Evolutionary conservation across 2,113 vertebrate species (phyloP), one percentile per base, ranked within the genome.

Genomic region (Micronisus gabar): DNA sequence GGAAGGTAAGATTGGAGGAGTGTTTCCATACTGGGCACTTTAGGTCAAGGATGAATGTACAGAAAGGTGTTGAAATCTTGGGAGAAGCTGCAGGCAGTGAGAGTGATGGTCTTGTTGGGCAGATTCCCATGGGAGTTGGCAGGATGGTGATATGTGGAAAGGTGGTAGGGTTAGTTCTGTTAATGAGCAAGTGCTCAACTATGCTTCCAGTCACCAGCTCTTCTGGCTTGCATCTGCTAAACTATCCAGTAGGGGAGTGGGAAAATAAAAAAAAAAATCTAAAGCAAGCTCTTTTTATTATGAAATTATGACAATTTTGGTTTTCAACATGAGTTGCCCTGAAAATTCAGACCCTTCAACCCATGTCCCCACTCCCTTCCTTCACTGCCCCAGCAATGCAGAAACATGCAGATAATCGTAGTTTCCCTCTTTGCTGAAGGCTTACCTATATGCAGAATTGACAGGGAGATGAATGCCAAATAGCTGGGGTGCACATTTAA

Each of bases 41-140:
- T 7, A 90, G 58, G 65, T 88, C 52, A 89, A 79, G 40, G 19
- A 56, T 88, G 83, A 91, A 81, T 75, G 40, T 81, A 26, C 30
- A 86, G 59, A 84, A 92, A 59, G 19, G 34, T 95, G 88, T 92
- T 94, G 95, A 95, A 96, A 95, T 87, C 86, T 70, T 68, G 32
- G 32, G 88, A 89, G 83, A 92, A 91, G 88, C 40, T 89, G 66
- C 68, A 91, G 62, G 81, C 81, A 53, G 47, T 94, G 90, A 95
- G 86, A 95, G 81, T 74, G 76, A 92, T 92, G 86, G 72, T 95
- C 86, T 75, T 87, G 76, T 36, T 89, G 86, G 61, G 83, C 86
- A 89, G 88, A 68, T 96, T 93, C 53, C 86, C 30, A 1, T 65
- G 81, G 70, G 81, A 85, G 76, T 43, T 89, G 68, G 53, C 76